A percentile compares a stretch with the other conserved stretches of the same genome.
Evolutionary conservation across 2,113 vertebrate genomes (phyloP).

Genomic region (Megaceryle torquata): DNA sequence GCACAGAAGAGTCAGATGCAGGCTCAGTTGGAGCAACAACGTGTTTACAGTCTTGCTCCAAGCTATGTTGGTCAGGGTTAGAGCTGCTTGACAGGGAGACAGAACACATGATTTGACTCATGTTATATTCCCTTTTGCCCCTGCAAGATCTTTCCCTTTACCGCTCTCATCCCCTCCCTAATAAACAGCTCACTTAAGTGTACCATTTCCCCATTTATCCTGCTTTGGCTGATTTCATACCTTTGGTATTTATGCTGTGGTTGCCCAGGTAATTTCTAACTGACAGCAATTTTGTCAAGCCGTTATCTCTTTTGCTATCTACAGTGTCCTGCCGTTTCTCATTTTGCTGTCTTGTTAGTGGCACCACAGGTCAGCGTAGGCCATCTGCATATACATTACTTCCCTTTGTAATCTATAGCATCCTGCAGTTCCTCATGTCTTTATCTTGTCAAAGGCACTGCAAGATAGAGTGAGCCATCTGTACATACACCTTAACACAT

Average conservation of each 20-base stretch:
- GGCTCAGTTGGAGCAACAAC: not conserved
- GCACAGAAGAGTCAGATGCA: not conserved
- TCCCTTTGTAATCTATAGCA: not conserved
- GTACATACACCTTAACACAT: not conserved
- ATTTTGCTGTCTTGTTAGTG: constrained; percentile 36
- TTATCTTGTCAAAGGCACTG: constrained; percentile 18
- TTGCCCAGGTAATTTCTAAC: not conserved
- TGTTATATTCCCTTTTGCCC: not conserved
- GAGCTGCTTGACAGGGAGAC: not conserved
- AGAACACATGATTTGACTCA: not conserved
- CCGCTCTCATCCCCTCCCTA: not conserved
- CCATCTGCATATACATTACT: constrained; percentile 40
- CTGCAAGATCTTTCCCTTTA: not conserved
- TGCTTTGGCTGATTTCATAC: not conserved
- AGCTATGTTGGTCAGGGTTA: not conserved
- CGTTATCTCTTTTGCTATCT: not conserved
- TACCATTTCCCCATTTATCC: not conserved
- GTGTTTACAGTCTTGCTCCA: not conserved
- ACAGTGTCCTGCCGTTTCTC: not conserved
- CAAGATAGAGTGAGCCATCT: constrained; percentile 41
- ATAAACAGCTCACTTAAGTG: not conserved
- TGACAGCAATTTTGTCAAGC: not conserved
- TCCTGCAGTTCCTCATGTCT: not conserved
- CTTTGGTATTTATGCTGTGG: not conserved
- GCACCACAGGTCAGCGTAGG: not conserved